Percentiles rank a stretch among this genome's conserved stretches.
These are phyloP conservation scores for Paratilapia polleni DNA, from an alignment of 2,113 vertebrate species.

Conservation along the genomic window DNA sequence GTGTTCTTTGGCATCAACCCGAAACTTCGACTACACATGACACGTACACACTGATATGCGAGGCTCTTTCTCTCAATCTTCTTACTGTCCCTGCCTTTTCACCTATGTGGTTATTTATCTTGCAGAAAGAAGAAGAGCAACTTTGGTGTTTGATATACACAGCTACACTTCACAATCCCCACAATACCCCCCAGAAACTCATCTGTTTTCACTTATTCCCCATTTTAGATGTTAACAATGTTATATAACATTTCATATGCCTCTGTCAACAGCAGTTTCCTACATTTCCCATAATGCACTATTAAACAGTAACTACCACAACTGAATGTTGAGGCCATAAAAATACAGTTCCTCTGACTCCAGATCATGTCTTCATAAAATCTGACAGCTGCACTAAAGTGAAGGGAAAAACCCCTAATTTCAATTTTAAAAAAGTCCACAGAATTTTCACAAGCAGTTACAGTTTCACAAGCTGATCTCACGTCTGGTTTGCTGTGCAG, in stretches of 20 bases:
- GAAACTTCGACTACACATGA: constrained; percentile 4
- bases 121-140: neutral
- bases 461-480: neutral
- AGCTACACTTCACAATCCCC: neutral
- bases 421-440: neutral
- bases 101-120: neutral
- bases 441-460: neutral
- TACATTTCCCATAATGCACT: neutral
- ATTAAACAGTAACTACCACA: neutral
- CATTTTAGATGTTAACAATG: neutral
- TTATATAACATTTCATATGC: neutral
- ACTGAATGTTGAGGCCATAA: no score
- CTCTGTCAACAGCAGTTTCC: neutral
- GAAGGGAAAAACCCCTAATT: neutral
- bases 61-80: neutral
- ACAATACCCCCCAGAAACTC: neutral
- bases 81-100: neutral
- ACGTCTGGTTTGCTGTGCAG: neutral
- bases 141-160: neutral
- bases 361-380: neutral
- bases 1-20: constrained; percentile 47
- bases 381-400: neutral
- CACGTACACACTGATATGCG: neutral
- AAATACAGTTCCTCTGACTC: neutral
- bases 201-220: neutral